Percentiles rank a stretch among this genome's conserved stretches.
Evolutionary conservation across 2,113 vertebrate genomes (phyloP).

Genomic region (Sigmodon hispidus): DNA sequence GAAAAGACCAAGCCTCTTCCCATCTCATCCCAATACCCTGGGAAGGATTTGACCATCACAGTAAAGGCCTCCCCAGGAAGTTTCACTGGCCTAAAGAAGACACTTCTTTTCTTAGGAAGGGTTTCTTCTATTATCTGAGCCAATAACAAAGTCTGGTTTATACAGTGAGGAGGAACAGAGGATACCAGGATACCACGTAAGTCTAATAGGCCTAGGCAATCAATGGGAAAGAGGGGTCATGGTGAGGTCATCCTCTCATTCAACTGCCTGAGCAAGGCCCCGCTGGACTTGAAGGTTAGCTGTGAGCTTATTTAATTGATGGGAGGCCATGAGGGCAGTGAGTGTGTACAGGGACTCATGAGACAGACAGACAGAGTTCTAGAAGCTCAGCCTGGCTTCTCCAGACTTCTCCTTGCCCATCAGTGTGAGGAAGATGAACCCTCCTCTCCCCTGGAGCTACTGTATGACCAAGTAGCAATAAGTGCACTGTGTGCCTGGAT

Average conservation of each 20-base stretch:
- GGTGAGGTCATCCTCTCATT: slow-evolving; percentile 44
- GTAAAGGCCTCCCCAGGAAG: background rate
- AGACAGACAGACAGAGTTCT: background rate
- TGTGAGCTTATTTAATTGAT: slow-evolving; percentile 36
- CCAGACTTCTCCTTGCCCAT: background rate
- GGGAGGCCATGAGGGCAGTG: background rate
- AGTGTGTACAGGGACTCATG: background rate
- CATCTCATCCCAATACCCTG: background rate
- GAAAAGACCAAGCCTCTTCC: background rate
- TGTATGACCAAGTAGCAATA: background rate
- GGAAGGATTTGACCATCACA: background rate
- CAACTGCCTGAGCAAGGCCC: slow-evolving; percentile 7
- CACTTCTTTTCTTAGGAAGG: background rate
- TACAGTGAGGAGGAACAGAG: slow-evolving; percentile 24
- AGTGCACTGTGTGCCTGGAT: background rate
- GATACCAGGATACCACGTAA: slow-evolving; percentile 14
- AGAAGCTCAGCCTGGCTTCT: background rate
- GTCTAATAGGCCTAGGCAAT: slow-evolving; percentile 49
- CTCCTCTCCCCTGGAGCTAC: background rate
- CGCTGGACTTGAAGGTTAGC: slow-evolving; percentile 10
- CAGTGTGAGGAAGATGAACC: background rate
- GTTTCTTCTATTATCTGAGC: background rate
- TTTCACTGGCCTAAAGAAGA: background rate
- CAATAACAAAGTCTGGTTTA: accelerated
- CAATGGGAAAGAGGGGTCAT: slow-evolving; percentile 66